phyloP scores from a whole-genome alignment of 2,888 invertebrate genomes.

The Caenorhabditis plicata region DNA sequence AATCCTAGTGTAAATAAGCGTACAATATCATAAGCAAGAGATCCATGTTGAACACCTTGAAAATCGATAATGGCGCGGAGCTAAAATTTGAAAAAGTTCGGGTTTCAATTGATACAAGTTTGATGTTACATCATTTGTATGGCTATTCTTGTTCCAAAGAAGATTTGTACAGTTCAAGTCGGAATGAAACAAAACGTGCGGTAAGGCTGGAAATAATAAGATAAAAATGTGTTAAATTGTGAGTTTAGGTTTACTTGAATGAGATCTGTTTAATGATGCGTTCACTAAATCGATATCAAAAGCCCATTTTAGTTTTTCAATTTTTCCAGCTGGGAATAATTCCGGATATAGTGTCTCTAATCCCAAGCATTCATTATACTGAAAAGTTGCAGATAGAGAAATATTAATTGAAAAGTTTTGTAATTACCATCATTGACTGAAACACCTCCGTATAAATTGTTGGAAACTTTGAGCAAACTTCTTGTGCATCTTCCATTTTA shows the following conservation, averaged over 20 bases:
- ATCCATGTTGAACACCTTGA: conserved; percentile 12
- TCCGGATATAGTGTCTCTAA: background rate
- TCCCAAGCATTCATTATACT: background rate
- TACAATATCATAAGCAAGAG: conserved; percentile 12
- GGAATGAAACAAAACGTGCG: conserved; percentile 10
- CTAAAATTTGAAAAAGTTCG: background rate
- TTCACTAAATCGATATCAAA: background rate
- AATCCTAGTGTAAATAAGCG: conserved; percentile 14
- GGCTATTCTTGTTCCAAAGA: conserved; percentile 8
- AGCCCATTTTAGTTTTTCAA: background rate
- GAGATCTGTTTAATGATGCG: background rate
- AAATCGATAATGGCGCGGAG: conserved; percentile 22
- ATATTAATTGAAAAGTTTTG: too few species aligned
- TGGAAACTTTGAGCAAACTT: background rate
- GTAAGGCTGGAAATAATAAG: conserved; percentile 7
- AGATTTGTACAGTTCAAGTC: conserved; percentile 21
- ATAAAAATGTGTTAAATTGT: too few species aligned
- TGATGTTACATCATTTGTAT: background rate
- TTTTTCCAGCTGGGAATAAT: background rate
- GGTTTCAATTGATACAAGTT: background rate
- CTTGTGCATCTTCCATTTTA: conserved; percentile 2
- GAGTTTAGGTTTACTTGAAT: too few species aligned
- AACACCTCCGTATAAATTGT: background rate
- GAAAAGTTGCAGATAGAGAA: background rate
- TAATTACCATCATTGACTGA: background rate